These are phyloP conservation scores for Grus americana DNA, from an alignment of 2,113 vertebrate genomes.

Conservation along the genomic window DNA sequence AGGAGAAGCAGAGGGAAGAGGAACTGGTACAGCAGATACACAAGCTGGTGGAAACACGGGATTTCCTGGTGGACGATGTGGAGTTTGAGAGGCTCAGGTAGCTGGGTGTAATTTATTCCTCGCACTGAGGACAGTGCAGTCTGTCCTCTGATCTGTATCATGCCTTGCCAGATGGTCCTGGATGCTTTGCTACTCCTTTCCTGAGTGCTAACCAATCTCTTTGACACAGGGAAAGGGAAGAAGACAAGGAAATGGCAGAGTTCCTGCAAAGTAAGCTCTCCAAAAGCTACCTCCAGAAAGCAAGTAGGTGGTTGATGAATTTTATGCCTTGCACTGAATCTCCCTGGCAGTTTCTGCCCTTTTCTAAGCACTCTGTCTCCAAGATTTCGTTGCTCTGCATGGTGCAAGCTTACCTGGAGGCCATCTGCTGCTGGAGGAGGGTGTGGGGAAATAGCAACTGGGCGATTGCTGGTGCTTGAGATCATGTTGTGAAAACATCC, in stretches of 20 bases:
- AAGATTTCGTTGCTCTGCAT: not conserved
- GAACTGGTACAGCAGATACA: slow-evolving; percentile 88
- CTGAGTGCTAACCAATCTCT: not conserved
- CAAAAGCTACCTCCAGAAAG: slow-evolving; percentile 74
- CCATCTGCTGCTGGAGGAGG: not conserved
- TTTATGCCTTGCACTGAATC: not conserved
- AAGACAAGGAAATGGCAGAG: slow-evolving; percentile 90
- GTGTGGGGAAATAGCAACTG: not conserved
- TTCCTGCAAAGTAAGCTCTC: slow-evolving; percentile 86
- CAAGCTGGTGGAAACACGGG: slow-evolving; percentile 89
- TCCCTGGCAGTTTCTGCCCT: not conserved
- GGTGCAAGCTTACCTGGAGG: not conserved
- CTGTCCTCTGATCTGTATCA: not conserved
- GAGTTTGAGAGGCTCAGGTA: slow-evolving; percentile 91
- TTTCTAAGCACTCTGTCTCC: not conserved
- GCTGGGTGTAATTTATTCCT: not conserved
- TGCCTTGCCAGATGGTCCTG: not conserved
- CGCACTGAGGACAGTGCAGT: not conserved
- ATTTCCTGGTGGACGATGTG: slow-evolving; percentile 90
- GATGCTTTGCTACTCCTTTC: not conserved
- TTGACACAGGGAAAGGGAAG: slow-evolving; percentile 82
- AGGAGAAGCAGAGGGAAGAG: slow-evolving; percentile 84
- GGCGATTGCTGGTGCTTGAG: not conserved
- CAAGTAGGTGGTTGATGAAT: slow-evolving; percentile 69
- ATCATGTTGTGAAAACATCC: not conserved